phyloP scores from a whole-genome alignment of 1,140 invertebrate species.

The Homarus americanus region DNA sequence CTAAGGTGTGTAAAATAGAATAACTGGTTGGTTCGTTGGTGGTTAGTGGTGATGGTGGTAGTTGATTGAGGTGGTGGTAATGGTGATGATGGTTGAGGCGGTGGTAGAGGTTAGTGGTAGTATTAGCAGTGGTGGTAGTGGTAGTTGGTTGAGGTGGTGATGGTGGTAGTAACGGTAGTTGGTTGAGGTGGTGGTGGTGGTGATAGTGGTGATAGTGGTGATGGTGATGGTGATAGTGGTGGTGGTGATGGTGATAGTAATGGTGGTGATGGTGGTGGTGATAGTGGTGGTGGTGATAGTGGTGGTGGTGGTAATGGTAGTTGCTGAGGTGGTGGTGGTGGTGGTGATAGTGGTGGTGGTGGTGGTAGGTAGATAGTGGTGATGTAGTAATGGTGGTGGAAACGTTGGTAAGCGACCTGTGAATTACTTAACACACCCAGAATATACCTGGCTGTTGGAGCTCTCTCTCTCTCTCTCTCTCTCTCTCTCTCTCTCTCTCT shows the following conservation, averaged over 20 bases:
- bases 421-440: too few relatives aligned
- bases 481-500: too few relatives aligned
- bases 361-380: neutral
- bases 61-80: neutral
- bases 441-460: too few relatives aligned
- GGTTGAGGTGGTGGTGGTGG: neutral
- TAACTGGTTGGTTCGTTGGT: too few relatives aligned
- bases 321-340: neutral
- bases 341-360: neutral
- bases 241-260: neutral
- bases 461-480: too few relatives aligned
- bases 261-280: neutral
- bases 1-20: too few relatives aligned
- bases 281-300: neutral
- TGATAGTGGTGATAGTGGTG: neutral
- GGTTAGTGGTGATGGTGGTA: neutral
- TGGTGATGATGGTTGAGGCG: neutral
- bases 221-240: too few relatives aligned
- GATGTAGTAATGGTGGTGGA: neutral
- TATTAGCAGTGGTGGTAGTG: neutral
- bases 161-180: neutral
- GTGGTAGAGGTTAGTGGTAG: neutral
- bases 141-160: neutral
- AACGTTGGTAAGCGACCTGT: too few relatives aligned
- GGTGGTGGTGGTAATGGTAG: neutral